phyloP scores from a whole-genome alignment of 2,113 vertebrate genomes.

The Nansenia antarctica region DNA sequence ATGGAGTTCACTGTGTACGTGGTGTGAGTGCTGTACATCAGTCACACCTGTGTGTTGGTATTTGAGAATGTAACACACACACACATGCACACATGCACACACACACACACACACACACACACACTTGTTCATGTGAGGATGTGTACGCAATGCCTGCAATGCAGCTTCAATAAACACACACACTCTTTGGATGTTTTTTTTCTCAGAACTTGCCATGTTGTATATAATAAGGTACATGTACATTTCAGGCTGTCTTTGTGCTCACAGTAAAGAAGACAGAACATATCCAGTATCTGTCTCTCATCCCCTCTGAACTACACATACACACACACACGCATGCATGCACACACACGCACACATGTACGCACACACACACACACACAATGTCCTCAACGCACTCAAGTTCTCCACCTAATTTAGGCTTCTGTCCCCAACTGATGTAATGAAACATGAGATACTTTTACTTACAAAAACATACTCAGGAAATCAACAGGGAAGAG shows the following conservation, averaged over 20 bases:
- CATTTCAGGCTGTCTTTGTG: slow-evolving; percentile 74
- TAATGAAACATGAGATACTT: slow-evolving; percentile 70
- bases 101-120: not conserved
- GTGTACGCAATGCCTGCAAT: too few relatives aligned
- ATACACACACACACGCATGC: slow-evolving; percentile 6
- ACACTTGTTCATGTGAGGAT: too few relatives aligned
- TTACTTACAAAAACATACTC: slow-evolving; percentile 72
- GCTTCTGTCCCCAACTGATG: slow-evolving; percentile 48
- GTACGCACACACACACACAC: slow-evolving; percentile 20
- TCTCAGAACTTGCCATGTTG: slow-evolving; percentile 74
- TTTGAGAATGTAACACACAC: too few relatives aligned
- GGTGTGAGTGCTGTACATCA: too few relatives aligned
- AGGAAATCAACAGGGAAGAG: slow-evolving; percentile 61
- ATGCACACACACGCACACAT: slow-evolving; percentile 12
- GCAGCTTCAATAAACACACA: slow-evolving; percentile 55
- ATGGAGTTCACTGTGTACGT: too few relatives aligned
- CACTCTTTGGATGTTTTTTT: slow-evolving; percentile 30
- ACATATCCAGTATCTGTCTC: slow-evolving; percentile 52
- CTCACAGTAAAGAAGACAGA: slow-evolving; percentile 71
- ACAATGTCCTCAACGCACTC: slow-evolving; percentile 51
- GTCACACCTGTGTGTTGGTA: too few relatives aligned
- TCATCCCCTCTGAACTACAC: slow-evolving; percentile 25
- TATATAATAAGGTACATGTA: slow-evolving; percentile 77
- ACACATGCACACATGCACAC: not conserved
- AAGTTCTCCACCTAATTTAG: slow-evolving; percentile 69